phyloP scores from a whole-genome alignment of 2,888 invertebrate genomes.

The Ommatoiulus sabulosus region DNA sequence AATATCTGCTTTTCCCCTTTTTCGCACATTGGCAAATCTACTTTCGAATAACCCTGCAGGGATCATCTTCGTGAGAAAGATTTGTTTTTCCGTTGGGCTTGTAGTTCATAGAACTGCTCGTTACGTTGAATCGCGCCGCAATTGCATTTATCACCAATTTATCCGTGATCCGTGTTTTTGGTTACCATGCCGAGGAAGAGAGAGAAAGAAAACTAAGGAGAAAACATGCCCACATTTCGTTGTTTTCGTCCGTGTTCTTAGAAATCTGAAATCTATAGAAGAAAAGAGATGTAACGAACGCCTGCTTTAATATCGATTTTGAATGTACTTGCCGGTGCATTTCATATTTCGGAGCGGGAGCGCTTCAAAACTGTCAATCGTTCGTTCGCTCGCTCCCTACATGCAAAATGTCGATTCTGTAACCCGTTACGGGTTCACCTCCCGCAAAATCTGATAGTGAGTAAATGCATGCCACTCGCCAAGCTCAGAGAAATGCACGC shows the following conservation, averaged over 20 bases:
- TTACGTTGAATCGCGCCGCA: background rate
- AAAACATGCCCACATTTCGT: background rate
- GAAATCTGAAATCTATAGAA: background rate
- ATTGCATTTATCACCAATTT: background rate
- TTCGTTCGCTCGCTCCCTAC: background rate
- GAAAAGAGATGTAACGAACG: background rate
- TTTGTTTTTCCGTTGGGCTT: no score
- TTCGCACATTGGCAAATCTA: no score
- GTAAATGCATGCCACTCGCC: conserved; percentile 12
- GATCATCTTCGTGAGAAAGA: no score
- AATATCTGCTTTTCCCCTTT: no score
- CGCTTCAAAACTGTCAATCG: background rate
- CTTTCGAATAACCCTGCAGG: no score
- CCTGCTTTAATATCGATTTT: background rate
- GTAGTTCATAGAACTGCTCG: background rate
- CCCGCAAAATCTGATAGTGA: conserved; percentile 5
- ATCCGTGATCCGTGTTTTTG: background rate
- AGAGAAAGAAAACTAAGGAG: background rate
- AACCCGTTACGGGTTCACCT: background rate
- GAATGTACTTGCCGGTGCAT: background rate
- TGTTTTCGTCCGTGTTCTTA: background rate
- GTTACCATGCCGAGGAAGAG: background rate
- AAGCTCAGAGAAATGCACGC: background rate
- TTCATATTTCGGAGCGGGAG: background rate
- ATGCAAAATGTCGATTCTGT: conserved; percentile 36